Evolutionary conservation across 2,113 vertebrate genomes (phyloP).

Genomic region (Paratilapia polleni): DNA sequence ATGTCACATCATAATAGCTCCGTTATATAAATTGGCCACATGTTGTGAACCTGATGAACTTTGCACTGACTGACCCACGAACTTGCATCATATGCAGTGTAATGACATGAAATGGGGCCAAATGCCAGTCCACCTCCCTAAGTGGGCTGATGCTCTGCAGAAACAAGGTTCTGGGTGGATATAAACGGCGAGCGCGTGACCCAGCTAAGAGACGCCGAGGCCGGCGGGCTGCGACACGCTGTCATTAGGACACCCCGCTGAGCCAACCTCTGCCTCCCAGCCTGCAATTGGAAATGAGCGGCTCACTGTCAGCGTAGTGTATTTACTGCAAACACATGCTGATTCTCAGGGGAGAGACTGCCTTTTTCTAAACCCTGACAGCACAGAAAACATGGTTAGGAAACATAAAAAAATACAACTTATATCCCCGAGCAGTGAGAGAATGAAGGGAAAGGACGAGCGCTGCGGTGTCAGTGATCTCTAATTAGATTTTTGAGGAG

Average conservation of each 20-base stretch:
- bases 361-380: conserved; percentile 30
- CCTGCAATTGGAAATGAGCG: conserved; percentile 69
- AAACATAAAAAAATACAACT: conserved; percentile 30
- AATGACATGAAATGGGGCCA: conserved; percentile 11
- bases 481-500: conserved; percentile 67
- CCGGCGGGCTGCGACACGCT: conserved; percentile 48
- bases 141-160: conserved; percentile 38
- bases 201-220: conserved; percentile 41
- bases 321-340: conserved; percentile 59
- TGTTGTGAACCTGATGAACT: conserved; percentile 17
- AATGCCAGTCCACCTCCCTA: conserved; percentile 4
- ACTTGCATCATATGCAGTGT: conserved; percentile 50
- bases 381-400: conserved; percentile 51
- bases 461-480: conserved; percentile 65
- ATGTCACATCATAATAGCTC: conserved; percentile 2
- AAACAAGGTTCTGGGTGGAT: conserved; percentile 48
- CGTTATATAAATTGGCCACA: neutral
- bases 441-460: conserved; percentile 57
- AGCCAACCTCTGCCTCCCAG: conserved; percentile 62
- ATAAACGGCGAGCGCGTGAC: conserved; percentile 50
- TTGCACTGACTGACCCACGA: neutral
- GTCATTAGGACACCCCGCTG: conserved; percentile 74
- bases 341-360: conserved; percentile 12
- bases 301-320: conserved; percentile 55
- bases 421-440: conserved; percentile 23